Conservation (phyloP, 1,140 invertebrate genomes). For the Drosophila ironensis region DNA sequence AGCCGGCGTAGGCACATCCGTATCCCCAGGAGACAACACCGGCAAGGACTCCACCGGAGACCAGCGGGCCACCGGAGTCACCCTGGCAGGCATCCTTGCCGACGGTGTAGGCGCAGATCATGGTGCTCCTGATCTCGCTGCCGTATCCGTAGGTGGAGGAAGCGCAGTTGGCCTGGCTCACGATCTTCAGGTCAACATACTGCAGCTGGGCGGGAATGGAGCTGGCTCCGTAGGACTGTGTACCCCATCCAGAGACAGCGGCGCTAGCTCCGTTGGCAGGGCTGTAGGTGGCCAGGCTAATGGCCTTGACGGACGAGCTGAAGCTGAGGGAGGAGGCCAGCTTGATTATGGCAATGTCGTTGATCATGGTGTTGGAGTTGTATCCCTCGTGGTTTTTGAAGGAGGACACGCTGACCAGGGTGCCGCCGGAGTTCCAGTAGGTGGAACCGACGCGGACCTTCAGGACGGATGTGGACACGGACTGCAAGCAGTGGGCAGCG, state of each 20-base stretch:
- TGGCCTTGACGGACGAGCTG: conserved; percentile 69
- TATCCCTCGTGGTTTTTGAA: conserved; percentile 65
- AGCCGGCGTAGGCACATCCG: conserved; percentile 83
- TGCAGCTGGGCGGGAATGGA: conserved; percentile 49
- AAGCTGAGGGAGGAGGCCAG: conserved; percentile 70
- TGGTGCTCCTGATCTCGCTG: conserved; percentile 51
- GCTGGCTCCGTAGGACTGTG: conserved; percentile 37
- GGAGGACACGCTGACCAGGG: conserved; percentile 22
- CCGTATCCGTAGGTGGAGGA: conserved; percentile 55
- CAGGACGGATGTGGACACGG: conserved; percentile 47
- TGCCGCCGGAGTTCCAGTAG: conserved; percentile 61
- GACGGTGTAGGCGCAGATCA: conserved; percentile 82
- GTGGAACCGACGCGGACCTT: conserved; percentile 63
- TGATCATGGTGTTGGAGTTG: conserved; percentile 70
- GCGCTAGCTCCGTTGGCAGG: conserved; percentile 54
- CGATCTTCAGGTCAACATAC: conserved; percentile 57
- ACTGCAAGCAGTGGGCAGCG: conserved; percentile 85
- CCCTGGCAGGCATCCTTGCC: conserved; percentile 75
- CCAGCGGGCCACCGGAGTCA: conserved; percentile 83
- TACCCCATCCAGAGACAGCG: conserved; percentile 83
- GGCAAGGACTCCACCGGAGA: conserved; percentile 63
- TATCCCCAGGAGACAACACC: conserved; percentile 86
- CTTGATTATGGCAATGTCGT: conserved; percentile 83
- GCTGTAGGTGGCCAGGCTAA: conserved; percentile 61
- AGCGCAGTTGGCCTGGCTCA: conserved; percentile 35